phyloP scores from a whole-genome alignment of 2,888 invertebrate genomes.

The Pristionchus fissidentatus region DNA sequence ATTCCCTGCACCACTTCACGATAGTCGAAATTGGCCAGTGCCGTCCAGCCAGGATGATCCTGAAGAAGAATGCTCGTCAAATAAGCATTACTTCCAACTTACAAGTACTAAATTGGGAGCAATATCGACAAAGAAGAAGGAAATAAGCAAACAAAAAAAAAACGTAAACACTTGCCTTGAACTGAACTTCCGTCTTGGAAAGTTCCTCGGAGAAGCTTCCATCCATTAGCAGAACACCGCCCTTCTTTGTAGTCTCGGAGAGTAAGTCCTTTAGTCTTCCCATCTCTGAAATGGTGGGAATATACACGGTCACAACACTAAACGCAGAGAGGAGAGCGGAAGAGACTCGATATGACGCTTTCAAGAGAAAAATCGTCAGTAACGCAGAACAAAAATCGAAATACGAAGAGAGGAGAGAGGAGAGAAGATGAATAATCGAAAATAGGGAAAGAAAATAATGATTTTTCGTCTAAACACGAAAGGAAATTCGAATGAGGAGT shows the following conservation, averaged over 20 bases:
- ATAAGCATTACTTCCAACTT: no score
- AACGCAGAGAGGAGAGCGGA: no score
- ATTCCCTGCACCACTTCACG: background rate
- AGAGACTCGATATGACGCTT: no score
- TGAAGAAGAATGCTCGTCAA: no score
- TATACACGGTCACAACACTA: no score
- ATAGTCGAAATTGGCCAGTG: slow-evolving; percentile 2
- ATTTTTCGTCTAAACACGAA: background rate
- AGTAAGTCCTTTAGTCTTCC: background rate
- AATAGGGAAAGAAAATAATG: background rate
- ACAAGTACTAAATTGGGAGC: no score
- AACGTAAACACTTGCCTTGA: background rate
- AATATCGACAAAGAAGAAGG: background rate
- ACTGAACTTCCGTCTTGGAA: background rate
- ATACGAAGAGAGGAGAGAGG: background rate
- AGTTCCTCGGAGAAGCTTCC: slow-evolving; percentile 26
- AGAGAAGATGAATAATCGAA: background rate
- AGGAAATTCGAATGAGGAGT: background rate
- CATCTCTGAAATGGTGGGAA: background rate
- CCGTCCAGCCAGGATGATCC: slow-evolving; percentile 25
- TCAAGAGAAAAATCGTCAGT: no score
- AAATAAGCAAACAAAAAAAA: background rate
- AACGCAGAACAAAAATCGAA: no score
- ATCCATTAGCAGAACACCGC: background rate
- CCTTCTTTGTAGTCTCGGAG: background rate